Base-by-base conservation (phyloP, 2,888 invertebrate genomes). In the Tachystola acroxantha region DNA sequence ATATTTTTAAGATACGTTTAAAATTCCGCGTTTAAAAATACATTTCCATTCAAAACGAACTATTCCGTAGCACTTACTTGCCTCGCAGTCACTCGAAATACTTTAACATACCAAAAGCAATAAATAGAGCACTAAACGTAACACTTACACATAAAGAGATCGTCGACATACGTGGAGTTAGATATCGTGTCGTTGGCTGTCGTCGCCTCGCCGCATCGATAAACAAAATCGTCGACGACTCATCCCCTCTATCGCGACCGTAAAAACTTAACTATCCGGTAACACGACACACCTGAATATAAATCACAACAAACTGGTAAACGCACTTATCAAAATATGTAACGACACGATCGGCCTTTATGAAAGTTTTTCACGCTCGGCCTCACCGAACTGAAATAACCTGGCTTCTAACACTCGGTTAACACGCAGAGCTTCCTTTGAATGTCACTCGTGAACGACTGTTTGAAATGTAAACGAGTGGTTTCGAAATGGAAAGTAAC, bases 191-290 rank as follows among this genome's bases (percentile, higher is more conserved):
- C 71, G 64, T 63, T 58, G 74, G 51, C 68, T 84, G 82, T 84
- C 81, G 77, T 70, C 84, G 73, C 76, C 57, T 73, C 63, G 62
- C 49, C 59, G 55, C 49, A 54, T 57, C 71, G 79, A 82, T 85
- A 84, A 80, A 81, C 81, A 78, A 79, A n/a, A 77, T 78, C 76
- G 70, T 66, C 64, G 70, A 64, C 63, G 69, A 78, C 74, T 76
- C 70, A 66, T 59, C 64, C 74, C 74, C 74, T 71, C 69, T 82
- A 79, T 82, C 80, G 70, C 68, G 77, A 66, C 70, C 65, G 64
- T 84, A 81, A 82, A 82, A 84, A 70, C 67, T 79, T 79, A 82
- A 84, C 79, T 82, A 82, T 84, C 78, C 66, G 67, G 70, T 64
- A 65, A 79, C 85, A 85, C 72, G 81, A 76, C 66, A 65, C 73